phyloP scores from a whole-genome alignment of 2,113 vertebrate species.

The Cynocephalus volans region DNA sequence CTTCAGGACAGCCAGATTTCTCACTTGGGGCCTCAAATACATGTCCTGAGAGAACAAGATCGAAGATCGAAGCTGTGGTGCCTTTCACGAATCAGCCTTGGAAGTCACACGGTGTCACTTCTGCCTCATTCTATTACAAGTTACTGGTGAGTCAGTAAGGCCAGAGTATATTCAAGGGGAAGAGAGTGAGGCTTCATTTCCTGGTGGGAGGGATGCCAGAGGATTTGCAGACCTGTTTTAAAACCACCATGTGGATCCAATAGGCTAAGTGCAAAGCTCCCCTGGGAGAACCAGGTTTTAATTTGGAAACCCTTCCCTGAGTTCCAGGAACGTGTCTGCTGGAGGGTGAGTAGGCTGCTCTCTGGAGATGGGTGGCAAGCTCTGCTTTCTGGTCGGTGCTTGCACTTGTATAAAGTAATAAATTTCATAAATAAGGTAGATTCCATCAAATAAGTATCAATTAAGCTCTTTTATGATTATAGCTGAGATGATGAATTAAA shows the following conservation, averaged over 20 bases:
- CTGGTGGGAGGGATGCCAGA: not conserved
- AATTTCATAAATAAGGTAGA: slow-evolving; percentile 65
- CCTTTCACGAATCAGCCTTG: not conserved
- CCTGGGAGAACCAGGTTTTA: not conserved
- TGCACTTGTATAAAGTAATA: slow-evolving; percentile 23
- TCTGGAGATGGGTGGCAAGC: not conserved
- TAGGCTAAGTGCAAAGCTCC: not conserved
- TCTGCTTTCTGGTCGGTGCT: not conserved
- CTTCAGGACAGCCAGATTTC: not conserved
- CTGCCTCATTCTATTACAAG: not conserved
- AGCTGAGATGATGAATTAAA: slow-evolving; percentile 63
- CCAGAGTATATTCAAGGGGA: not conserved
- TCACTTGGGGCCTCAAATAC: not conserved
- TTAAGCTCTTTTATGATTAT: slow-evolving; percentile 76
- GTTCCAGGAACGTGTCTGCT: not conserved
- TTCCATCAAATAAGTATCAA: slow-evolving; percentile 77
- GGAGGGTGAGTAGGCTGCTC: not conserved
- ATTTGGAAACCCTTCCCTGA: not conserved
- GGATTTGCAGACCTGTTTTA: not conserved
- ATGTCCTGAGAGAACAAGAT: not conserved
- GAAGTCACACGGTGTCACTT: not conserved
- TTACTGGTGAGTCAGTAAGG: not conserved
- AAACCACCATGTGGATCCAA: not conserved
- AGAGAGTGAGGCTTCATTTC: not conserved
- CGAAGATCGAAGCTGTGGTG: too few species aligned